Percentiles rank a stretch among this genome's conserved stretches.
Evolutionary conservation across 2,113 vertebrate genomes (phyloP).

Genomic region (Varanus salvator): DNA sequence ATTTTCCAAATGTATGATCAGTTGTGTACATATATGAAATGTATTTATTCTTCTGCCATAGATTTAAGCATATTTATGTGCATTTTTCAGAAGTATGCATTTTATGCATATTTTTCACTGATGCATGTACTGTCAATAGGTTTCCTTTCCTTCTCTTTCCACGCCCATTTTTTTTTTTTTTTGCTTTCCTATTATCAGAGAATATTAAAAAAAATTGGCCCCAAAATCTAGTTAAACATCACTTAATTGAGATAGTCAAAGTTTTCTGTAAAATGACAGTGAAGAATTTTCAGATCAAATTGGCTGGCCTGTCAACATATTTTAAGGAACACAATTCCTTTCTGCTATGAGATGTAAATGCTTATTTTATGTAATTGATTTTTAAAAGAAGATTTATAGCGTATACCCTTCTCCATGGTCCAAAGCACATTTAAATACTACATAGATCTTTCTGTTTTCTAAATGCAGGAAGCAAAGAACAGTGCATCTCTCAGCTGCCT

Average conservation of each 20-base stretch:
- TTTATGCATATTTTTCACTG: too few species aligned
- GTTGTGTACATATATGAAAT: too few species aligned
- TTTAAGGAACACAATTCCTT: neutral
- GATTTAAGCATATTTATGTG: too few species aligned
- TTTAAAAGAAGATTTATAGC: conserved; percentile 39
- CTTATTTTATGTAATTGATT: conserved; percentile 42
- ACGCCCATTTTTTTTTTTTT: too few species aligned
- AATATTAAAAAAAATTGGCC: neutral
- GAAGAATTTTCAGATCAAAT: conserved; percentile 27
- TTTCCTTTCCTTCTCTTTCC: too few species aligned
- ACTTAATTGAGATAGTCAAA: conserved; percentile 34
- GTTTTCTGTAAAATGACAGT: neutral
- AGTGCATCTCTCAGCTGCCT: neutral
- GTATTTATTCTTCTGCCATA: too few species aligned
- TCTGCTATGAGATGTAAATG: conserved; percentile 14
- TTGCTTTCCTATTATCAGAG: too few species aligned
- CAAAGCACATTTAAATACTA: neutral
- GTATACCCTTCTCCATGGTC: conserved; percentile 8
- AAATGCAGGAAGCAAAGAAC: neutral
- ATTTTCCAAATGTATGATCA: too few species aligned
- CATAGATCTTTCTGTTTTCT: conserved; percentile 34
- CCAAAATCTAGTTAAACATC: conserved; percentile 2
- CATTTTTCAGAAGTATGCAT: too few species aligned
- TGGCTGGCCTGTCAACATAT: neutral
- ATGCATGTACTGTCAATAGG: too few species aligned